Percentiles rank a stretch among this genome's conserved stretches.
Evolutionary conservation across 2,888 invertebrate species (phyloP).

Genomic region (Hydrotaea diabolus): DNA sequence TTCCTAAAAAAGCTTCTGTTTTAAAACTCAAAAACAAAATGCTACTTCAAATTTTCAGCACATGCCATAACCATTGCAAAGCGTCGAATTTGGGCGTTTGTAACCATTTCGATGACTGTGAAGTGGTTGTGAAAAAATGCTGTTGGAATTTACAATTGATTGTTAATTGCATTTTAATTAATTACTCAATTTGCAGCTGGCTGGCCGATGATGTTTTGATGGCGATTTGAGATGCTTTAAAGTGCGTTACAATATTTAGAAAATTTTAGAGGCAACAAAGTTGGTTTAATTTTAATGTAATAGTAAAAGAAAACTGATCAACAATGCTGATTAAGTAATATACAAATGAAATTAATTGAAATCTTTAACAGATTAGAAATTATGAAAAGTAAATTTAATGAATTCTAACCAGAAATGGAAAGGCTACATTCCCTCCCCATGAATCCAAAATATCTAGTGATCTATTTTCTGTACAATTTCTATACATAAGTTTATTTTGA

Average conservation of each 20-base stretch:
- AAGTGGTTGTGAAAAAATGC: slow-evolving; percentile 41
- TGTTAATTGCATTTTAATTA: slow-evolving; percentile 64
- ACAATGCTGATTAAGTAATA: too few relatives aligned
- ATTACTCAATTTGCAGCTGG: slow-evolving; percentile 56
- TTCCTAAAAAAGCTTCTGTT: not conserved
- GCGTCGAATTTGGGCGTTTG: not conserved
- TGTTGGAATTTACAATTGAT: slow-evolving; percentile 55
- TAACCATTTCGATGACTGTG: not conserved
- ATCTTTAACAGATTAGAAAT: not conserved
- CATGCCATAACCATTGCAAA: not conserved
- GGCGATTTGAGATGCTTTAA: not conserved
- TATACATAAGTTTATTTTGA: not conserved
- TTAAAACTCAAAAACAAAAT: too few relatives aligned
- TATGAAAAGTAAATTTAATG: not conserved
- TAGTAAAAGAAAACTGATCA: too few relatives aligned
- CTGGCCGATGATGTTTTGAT: too few relatives aligned
- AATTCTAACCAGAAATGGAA: not conserved
- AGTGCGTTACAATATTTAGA: slow-evolving; percentile 5
- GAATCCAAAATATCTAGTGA: not conserved
- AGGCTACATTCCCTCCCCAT: too few relatives aligned
- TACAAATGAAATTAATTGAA: not conserved
- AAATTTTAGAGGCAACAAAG: not conserved
- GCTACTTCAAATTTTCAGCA: slow-evolving; percentile 4
- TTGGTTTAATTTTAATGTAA: too few relatives aligned
- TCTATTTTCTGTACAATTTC: too few relatives aligned